A percentile compares a stretch with the other conserved stretches of the same genome.
phyloP scores from a whole-genome alignment of 1,140 invertebrate species.

The Aphidius gifuensis region DNA sequence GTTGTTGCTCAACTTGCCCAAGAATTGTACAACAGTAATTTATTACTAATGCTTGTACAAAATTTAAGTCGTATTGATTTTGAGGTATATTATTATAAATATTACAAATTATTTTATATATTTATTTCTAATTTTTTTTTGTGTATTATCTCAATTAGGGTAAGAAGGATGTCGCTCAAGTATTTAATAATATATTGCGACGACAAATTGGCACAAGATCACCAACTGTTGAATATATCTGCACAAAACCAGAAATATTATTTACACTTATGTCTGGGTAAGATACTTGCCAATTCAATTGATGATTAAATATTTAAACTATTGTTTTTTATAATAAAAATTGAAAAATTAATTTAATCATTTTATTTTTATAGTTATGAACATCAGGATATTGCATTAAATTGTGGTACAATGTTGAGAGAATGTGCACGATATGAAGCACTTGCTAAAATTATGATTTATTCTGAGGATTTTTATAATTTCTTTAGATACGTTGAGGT shows the following conservation, averaged over 20 bases:
- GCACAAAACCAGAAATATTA: conserved; percentile 94
- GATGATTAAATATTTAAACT: conserved; percentile 7
- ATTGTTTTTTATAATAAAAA: conserved; percentile 12
- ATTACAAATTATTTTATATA: conserved; percentile 7
- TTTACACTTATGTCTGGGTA: conserved; percentile 95
- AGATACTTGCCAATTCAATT: conserved; percentile 33
- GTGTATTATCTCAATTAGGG: conserved; percentile 59
- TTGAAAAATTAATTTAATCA: conserved; percentile 2
- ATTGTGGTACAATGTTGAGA: conserved; percentile 97
- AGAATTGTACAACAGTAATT: conserved; percentile 88
- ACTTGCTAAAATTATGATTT: conserved; percentile 95
- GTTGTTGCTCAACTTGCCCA: conserved; percentile 94
- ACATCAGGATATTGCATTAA: conserved; percentile 97
- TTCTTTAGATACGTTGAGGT: conserved; percentile 99
- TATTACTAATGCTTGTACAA: conserved; percentile 87
- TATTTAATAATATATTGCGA: conserved; percentile 98
- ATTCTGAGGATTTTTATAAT: conserved; percentile 98
- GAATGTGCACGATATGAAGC: conserved; percentile 98
- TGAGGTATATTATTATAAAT: conserved; percentile 63
- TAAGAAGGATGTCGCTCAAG: conserved; percentile 98
- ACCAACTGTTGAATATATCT: conserved; percentile 98
- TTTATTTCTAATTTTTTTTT: conserved; percentile 24
- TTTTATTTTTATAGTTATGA: conserved; percentile 76
- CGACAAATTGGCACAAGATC: conserved; percentile 96
- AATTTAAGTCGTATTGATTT: conserved; percentile 97